phyloP scores from a whole-genome alignment of 1,140 invertebrate species.

The Pseudomyrmex concolor region DNA sequence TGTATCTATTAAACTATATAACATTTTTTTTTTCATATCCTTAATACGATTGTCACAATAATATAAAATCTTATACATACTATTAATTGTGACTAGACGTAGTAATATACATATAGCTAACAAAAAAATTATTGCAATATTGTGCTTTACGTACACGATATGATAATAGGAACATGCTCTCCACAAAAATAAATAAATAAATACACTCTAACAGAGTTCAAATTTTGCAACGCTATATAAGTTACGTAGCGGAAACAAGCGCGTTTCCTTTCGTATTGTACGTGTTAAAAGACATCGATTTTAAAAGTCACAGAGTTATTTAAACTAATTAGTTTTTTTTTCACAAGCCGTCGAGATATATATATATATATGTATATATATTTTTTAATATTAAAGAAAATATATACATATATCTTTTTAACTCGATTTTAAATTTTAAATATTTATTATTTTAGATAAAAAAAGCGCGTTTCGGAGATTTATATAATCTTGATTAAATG shows the following conservation, averaged over 20 bases:
- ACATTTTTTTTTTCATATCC: background rate
- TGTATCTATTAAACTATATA: slow-evolving; percentile 16
- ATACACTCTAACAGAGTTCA: slow-evolving; percentile 11
- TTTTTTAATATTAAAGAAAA: no score
- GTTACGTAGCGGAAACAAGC: no score
- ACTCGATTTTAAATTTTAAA: background rate
- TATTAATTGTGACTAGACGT: slow-evolving; percentile 40
- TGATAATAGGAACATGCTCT: slow-evolving; percentile 12
- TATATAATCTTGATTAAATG: slow-evolving; percentile 10
- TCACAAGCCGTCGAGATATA: background rate
- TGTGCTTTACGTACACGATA: slow-evolving; percentile 1
- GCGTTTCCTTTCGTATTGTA: background rate
- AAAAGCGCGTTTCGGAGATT: background rate
- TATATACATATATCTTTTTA: no score
- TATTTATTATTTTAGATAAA: background rate
- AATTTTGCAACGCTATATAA: no score
- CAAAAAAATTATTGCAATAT: slow-evolving; percentile 8
- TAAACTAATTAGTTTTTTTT: background rate
- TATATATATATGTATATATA: no score
- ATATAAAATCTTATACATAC: slow-evolving; percentile 32
- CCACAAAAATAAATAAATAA: background rate
- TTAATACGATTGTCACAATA: slow-evolving; percentile 16
- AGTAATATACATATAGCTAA: slow-evolving; percentile 1
- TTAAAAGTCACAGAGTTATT: background rate
- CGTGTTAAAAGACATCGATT: background rate